A percentile compares a stretch with the other conserved stretches of the same genome.
Evolutionary conservation across 1,140 invertebrate genomes (phyloP).

Genomic region (Drosophila arizonae): DNA sequence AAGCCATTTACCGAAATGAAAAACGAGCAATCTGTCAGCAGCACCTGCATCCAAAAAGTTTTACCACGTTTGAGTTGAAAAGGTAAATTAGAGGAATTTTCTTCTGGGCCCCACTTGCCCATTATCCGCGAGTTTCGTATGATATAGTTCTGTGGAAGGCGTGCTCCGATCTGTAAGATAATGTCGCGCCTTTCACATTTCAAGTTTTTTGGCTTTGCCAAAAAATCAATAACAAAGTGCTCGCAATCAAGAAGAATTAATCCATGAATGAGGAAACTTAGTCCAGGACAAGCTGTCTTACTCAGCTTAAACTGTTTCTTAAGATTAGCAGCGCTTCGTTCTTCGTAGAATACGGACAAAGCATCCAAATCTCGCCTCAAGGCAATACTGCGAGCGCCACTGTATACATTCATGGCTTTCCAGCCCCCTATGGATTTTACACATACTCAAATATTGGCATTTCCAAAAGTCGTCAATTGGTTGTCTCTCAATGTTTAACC

Average conservation of each 20-base stretch:
- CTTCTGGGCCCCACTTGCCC: slow-evolving; percentile 87
- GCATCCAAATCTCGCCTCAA: slow-evolving; percentile 43
- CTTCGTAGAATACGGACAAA: slow-evolving; percentile 60
- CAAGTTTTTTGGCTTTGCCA: slow-evolving; percentile 6
- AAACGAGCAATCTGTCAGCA: slow-evolving; percentile 79
- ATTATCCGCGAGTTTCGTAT: slow-evolving; percentile 87
- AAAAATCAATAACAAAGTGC: slow-evolving; percentile 59
- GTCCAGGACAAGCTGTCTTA: slow-evolving; percentile 44
- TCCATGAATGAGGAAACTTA: slow-evolving; percentile 63
- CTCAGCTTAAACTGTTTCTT: slow-evolving; percentile 35
- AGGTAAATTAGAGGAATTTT: slow-evolving; percentile 82
- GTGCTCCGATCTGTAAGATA: slow-evolving; percentile 90
- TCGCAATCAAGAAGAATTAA: slow-evolving; percentile 52
- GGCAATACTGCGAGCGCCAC: slow-evolving; percentile 41
- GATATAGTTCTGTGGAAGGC: slow-evolving; percentile 87
- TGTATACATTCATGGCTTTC: slow-evolving; percentile 46
- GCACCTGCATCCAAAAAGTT: slow-evolving; percentile 82
- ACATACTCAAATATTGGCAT: slow-evolving; percentile 19
- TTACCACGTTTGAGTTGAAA: slow-evolving; percentile 77
- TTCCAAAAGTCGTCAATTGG: neutral
- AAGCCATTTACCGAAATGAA: slow-evolving; percentile 87
- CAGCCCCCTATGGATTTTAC: slow-evolving; percentile 8
- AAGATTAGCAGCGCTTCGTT: slow-evolving; percentile 32
- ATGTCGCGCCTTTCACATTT: slow-evolving; percentile 83
- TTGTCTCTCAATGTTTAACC: neutral